Evolutionary conservation across 2,888 invertebrate species (phyloP).

Genomic region (Vesta saturnalis): DNA sequence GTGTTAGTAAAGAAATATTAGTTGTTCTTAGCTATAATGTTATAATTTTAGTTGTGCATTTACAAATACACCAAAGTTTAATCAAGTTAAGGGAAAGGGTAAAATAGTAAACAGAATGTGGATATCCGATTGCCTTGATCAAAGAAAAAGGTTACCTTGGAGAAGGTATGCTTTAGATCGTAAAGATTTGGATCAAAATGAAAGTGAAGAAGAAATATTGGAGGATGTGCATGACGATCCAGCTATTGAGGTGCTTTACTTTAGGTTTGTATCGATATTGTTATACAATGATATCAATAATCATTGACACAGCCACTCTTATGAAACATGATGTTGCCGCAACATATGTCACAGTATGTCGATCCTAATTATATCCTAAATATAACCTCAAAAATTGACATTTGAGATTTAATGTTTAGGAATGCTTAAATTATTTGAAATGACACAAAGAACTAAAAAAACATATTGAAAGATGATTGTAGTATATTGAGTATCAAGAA

Average conservation of each 20-base stretch:
- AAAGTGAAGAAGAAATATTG: constrained; percentile 67
- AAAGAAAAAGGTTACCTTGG: constrained; percentile 74
- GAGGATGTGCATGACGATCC: constrained; percentile 55
- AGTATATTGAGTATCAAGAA: no score
- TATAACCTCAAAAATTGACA: no score
- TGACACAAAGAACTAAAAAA: no score
- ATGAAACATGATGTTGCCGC: no score
- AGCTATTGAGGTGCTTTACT: constrained; percentile 12
- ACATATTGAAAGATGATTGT: no score
- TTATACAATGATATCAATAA: no score
- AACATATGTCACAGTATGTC: no score
- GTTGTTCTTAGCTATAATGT: constrained; percentile 59
- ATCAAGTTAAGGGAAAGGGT: constrained; percentile 72
- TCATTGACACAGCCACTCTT: no score
- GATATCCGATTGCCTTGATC: constrained; percentile 73
- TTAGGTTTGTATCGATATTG: constrained; percentile 8
- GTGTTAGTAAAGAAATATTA: constrained; percentile 72
- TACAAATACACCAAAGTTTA: constrained; percentile 87
- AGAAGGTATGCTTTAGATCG: constrained; percentile 69
- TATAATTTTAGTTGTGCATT: constrained; percentile 79
- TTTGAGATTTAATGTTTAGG: no score
- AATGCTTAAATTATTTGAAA: no score
- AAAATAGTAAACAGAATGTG: constrained; percentile 78
- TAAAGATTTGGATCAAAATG: constrained; percentile 58
- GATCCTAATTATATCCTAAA: no score